Conservation (phyloP, 2,113 vertebrate species). For the Clarias gariepinus region DNA sequence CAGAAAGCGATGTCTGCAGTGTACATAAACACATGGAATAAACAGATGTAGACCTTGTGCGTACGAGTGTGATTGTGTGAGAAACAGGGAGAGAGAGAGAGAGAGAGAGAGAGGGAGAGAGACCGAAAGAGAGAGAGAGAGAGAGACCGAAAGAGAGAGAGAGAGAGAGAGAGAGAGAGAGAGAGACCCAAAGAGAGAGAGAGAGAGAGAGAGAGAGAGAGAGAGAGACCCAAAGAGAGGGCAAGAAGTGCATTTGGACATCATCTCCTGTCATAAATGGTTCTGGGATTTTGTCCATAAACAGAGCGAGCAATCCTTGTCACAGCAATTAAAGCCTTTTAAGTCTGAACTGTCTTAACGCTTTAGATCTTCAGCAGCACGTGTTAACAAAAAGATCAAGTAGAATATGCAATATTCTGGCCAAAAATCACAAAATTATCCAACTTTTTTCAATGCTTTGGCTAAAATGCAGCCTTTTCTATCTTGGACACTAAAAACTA, state of each 20-base stretch:
- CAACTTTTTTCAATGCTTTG: slow-evolving; percentile 27
- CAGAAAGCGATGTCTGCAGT: not conserved
- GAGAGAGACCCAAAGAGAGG: slow-evolving; percentile 7
- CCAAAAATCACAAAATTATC: slow-evolving; percentile 27
- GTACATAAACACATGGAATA: slow-evolving; percentile 23
- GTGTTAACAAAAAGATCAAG: not conserved
- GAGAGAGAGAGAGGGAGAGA: too few relatives aligned
- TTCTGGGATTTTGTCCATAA: slow-evolving; percentile 23
- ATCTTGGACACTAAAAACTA: slow-evolving; percentile 3
- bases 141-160: too few relatives aligned
- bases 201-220: not conserved
- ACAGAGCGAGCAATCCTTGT: not conserved
- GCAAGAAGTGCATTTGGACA: slow-evolving; percentile 27
- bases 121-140: too few relatives aligned
- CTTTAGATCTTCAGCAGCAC: slow-evolving; percentile 1
- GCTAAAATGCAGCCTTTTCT: not conserved
- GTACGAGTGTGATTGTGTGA: not conserved
- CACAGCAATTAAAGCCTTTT: slow-evolving; percentile 15
- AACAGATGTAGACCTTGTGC: slow-evolving; percentile 25
- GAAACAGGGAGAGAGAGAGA: not conserved
- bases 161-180: too few relatives aligned
- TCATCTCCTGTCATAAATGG: slow-evolving; percentile 12
- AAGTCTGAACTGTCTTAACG: not conserved
- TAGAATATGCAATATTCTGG: not conserved
- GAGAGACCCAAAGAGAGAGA: not conserved